These are phyloP conservation scores for Porites australiensis DNA, from an alignment of 64 coral and sea anemone species.

Conservation along the genomic window DNA sequence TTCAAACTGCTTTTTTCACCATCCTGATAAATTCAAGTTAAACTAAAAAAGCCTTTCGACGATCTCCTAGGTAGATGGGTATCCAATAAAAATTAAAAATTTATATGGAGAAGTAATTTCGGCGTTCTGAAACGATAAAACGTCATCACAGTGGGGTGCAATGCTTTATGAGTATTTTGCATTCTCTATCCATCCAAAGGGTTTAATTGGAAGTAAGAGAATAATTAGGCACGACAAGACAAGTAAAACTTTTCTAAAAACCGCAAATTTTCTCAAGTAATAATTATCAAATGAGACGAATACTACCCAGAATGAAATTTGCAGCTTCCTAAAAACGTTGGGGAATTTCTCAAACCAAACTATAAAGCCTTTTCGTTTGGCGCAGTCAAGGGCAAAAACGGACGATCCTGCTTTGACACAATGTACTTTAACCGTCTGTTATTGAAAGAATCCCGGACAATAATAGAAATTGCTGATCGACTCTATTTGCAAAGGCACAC, in stretches of 20 bases:
- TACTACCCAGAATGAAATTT: too few relatives aligned
- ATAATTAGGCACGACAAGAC: too few relatives aligned
- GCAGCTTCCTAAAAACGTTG: neutral
- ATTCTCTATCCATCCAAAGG: neutral
- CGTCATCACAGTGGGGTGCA: slow-evolving; percentile 11
- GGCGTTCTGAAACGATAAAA: neutral
- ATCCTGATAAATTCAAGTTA: neutral
- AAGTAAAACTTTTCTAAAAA: too few relatives aligned
- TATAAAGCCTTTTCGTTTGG: neutral
- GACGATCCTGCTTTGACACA: neutral
- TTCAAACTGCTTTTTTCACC: neutral
- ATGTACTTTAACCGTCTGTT: neutral
- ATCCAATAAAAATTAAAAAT: neutral
- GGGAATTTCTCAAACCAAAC: neutral
- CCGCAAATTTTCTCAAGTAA: too few relatives aligned
- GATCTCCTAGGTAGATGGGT: neutral
- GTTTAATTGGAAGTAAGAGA: too few relatives aligned
- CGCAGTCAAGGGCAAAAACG: neutral
- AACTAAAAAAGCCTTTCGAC: neutral
- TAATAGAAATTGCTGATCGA: neutral
- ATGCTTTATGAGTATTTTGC: neutral
- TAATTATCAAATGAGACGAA: too few relatives aligned
- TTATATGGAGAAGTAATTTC: neutral
- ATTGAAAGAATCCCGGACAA: neutral
- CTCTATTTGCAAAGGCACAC: neutral